phyloP scores from a whole-genome alignment of 2,797 vertebrate species.

The Apogon hyalosoma region DNA sequence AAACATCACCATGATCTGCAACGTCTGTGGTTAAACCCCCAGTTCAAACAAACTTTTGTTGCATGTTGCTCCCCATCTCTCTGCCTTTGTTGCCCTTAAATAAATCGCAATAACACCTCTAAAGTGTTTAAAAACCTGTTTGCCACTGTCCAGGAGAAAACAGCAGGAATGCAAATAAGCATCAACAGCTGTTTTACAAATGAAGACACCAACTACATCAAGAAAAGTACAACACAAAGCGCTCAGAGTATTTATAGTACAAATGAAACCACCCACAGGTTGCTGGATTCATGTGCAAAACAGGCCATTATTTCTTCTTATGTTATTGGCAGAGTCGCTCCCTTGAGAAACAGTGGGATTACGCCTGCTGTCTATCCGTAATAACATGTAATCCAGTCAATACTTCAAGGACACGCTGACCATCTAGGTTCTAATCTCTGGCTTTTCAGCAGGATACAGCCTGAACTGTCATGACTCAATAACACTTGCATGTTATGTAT shows the following conservation, averaged over 20 bases:
- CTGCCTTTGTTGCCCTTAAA: too few relatives aligned
- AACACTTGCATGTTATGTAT: constrained; percentile 56
- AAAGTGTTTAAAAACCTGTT: too few relatives aligned
- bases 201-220: constrained; percentile 21
- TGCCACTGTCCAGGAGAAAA: too few relatives aligned
- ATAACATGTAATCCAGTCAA: constrained; percentile 57
- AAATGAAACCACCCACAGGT: constrained; percentile 42
- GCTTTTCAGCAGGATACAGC: constrained; percentile 40
- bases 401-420: constrained; percentile 67
- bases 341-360: constrained; percentile 56
- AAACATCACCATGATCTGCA: constrained; percentile 12
- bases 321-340: constrained; percentile 45
- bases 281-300: constrained; percentile 53
- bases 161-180: background rate
- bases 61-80: constrained; percentile 5
- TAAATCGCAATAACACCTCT: too few relatives aligned
- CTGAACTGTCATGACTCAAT: constrained; percentile 41
- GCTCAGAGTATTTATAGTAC: constrained; percentile 20
- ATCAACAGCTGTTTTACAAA: constrained; percentile 20
- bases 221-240: constrained; percentile 19
- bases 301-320: constrained; percentile 45
- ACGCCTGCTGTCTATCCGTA: constrained; percentile 40
- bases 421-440: constrained; percentile 52
- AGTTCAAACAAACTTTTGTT: constrained; percentile 14
- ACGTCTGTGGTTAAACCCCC: constrained; percentile 4